Conservation (phyloP, 2,888 invertebrate species). For the Andrena bucephala region DNA sequence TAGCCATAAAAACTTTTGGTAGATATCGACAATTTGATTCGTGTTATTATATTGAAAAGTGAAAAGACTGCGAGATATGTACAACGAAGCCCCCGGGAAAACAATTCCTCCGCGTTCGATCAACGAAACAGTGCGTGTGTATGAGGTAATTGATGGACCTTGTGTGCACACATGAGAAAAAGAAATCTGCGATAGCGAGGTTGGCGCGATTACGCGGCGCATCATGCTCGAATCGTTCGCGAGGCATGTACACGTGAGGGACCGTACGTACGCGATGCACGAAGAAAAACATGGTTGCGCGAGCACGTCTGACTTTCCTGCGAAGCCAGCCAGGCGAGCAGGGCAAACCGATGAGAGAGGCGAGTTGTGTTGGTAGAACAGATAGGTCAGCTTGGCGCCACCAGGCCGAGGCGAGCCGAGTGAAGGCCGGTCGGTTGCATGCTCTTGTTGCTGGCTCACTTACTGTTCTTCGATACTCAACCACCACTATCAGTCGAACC, state of each 20-base stretch:
- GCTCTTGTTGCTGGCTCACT: constrained; percentile 66
- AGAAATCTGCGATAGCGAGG: constrained; percentile 43
- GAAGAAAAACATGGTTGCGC: constrained; percentile 55
- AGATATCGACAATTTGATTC: not conserved
- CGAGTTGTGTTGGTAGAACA: constrained; percentile 71
- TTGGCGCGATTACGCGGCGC: constrained; percentile 58
- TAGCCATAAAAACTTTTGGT: not conserved
- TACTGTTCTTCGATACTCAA: constrained; percentile 63
- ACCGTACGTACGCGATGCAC: constrained; percentile 17
- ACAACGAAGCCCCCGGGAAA: constrained; percentile 9
- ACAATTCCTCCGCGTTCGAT: constrained; percentile 19
- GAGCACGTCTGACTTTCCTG: constrained; percentile 62
- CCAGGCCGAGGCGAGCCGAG: constrained; percentile 73
- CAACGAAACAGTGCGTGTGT: constrained; percentile 30
- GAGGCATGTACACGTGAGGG: constrained; percentile 33
- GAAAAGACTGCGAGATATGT: not conserved
- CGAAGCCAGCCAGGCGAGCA: constrained; percentile 53
- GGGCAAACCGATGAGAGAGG: constrained; percentile 44
- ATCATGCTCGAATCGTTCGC: constrained; percentile 40
- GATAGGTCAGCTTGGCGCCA: constrained; percentile 80
- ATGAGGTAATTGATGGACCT: constrained; percentile 51
- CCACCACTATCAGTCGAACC: constrained; percentile 35
- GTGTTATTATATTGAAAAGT: not conserved
- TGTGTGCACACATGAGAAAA: constrained; percentile 38
- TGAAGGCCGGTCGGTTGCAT: constrained; percentile 74